These are phyloP conservation scores for Columba guinea DNA, from an alignment of 2,797 vertebrate genomes.

Conservation along the genomic window DNA sequence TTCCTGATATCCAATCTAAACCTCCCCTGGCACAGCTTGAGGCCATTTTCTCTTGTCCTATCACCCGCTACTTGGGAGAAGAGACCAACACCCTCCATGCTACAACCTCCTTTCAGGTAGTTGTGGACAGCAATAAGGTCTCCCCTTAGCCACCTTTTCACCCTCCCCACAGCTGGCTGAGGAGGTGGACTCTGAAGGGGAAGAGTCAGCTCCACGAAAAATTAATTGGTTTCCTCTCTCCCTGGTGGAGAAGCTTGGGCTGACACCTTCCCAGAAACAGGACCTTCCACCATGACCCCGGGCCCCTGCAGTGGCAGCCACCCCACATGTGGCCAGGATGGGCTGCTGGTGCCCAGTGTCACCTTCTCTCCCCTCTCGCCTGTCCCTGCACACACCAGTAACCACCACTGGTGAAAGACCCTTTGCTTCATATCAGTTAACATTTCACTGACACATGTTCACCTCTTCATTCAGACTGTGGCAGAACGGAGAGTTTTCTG, in stretches of 20 bases:
- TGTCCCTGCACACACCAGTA: neutral
- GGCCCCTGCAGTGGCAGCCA: neutral
- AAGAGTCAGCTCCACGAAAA: neutral
- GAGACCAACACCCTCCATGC: no score
- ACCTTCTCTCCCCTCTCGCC: neutral
- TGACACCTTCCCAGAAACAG: fast-evolving
- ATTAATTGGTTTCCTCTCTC: neutral
- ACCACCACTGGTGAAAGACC: fast-evolving
- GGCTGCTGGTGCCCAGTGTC: neutral
- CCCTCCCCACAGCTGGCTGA: fast-evolving
- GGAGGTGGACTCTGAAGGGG: fast-evolving
- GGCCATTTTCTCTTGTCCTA: no score
- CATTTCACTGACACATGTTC: fast-evolving
- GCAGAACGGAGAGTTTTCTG: neutral
- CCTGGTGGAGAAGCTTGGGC: fast-evolving
- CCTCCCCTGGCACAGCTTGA: no score
- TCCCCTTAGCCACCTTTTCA: no score
- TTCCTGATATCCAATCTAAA: no score
- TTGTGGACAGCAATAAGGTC: no score
- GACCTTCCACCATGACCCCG: fast-evolving
- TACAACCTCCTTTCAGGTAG: no score
- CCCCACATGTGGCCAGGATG: fast-evolving
- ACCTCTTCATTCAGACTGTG: neutral
- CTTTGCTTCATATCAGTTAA: neutral
- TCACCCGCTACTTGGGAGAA: no score